A percentile compares a stretch with the other conserved stretches of the same genome.
Evolutionary conservation across 1,140 invertebrate species (phyloP).

Genomic region (Drosophila mauritiana): DNA sequence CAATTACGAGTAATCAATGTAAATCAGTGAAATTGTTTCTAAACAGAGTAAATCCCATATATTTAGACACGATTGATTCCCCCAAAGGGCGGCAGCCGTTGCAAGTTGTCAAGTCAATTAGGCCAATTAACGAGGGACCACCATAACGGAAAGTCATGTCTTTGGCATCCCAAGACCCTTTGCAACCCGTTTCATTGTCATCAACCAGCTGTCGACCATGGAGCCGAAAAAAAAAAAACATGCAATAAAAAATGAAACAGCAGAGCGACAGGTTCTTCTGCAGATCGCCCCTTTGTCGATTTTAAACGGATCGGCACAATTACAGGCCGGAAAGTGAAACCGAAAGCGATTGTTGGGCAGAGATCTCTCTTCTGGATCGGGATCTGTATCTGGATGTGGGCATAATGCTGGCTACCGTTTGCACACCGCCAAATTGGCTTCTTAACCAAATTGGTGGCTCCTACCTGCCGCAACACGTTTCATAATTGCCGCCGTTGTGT

Average conservation of each 20-base stretch:
- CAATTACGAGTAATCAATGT: constrained; percentile 31
- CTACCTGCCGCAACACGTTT: constrained; percentile 50
- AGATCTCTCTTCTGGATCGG: constrained; percentile 7
- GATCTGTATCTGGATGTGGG: constrained; percentile 34
- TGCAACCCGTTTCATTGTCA: constrained; percentile 14
- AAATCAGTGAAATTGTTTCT: constrained; percentile 11
- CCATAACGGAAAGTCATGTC: constrained; percentile 69
- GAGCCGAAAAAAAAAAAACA: neutral
- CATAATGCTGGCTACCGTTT: constrained; percentile 19
- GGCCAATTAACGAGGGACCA: constrained; percentile 57
- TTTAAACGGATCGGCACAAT: constrained; percentile 55
- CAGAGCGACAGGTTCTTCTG: constrained; percentile 43
- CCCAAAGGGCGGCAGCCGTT: constrained; percentile 32
- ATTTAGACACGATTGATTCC: constrained; percentile 16
- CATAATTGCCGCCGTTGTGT: constrained; percentile 55
- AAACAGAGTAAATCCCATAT: neutral
- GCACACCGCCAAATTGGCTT: constrained; percentile 66
- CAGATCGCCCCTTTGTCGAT: constrained; percentile 14
- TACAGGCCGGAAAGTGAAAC: constrained; percentile 80
- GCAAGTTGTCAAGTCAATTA: constrained; percentile 63
- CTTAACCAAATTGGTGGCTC: constrained; percentile 76
- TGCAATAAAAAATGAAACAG: constrained; percentile 6
- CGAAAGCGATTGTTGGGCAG: constrained; percentile 47
- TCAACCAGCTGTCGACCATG: constrained; percentile 44
- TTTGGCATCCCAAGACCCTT: constrained; percentile 2